Percentiles rank a stretch among this genome's conserved stretches.
These are phyloP conservation scores for Propithecus coquereli DNA, from an alignment of 2,113 vertebrate species.

Conservation along the genomic window DNA sequence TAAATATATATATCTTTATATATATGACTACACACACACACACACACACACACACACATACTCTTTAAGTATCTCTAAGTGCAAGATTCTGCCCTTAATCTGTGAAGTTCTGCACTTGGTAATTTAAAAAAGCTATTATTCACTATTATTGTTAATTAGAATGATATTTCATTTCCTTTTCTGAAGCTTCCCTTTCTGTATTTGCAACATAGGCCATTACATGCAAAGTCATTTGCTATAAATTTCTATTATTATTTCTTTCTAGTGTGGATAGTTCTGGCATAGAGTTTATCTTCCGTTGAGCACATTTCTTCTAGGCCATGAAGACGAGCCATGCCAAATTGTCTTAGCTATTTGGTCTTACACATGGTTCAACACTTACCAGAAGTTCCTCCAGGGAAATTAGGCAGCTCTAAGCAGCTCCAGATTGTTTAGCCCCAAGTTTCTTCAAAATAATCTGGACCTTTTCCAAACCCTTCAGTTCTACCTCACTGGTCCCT, in stretches of 20 bases:
- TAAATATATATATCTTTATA: background rate
- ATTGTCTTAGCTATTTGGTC: conserved; percentile 44
- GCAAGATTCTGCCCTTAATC: background rate
- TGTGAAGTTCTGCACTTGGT: background rate
- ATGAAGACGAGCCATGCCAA: conserved; percentile 15
- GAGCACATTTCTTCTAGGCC: conserved; percentile 43
- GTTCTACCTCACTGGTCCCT: background rate
- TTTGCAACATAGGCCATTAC: background rate
- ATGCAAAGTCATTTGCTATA: background rate
- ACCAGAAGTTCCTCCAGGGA: conserved; percentile 41
- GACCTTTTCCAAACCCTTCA: conserved; percentile 15
- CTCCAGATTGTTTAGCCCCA: background rate
- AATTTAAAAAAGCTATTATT: background rate
- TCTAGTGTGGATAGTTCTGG: background rate
- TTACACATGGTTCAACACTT: background rate
- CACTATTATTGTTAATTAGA: background rate
- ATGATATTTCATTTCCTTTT: background rate
- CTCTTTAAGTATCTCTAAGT: background rate
- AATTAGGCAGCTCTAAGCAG: conserved; percentile 22
- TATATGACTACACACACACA: no score
- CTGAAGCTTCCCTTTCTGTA: background rate
- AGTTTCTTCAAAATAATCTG: conserved; percentile 49
- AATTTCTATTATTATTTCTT: background rate
- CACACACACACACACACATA: no score
- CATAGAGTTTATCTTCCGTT: conserved; percentile 54